Percentiles rank a stretch among this genome's conserved stretches.
Evolutionary conservation across 2,797 vertebrate genomes (phyloP).

Genomic region (Astyanax mexicanus): DNA sequence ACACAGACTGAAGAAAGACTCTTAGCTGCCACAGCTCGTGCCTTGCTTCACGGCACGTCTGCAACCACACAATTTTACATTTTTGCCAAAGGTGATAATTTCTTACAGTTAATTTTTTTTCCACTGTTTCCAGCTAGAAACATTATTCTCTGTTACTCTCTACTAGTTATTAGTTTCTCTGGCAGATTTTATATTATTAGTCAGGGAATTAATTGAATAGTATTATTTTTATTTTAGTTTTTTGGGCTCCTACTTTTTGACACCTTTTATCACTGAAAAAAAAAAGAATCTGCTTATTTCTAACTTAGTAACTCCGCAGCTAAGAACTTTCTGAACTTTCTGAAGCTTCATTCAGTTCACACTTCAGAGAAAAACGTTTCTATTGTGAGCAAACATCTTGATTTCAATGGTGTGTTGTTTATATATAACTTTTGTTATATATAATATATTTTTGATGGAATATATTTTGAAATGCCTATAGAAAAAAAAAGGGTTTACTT

Average conservation of each 20-base stretch:
- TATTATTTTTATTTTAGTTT: too few relatives aligned
- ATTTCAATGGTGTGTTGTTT: conserved; percentile 74
- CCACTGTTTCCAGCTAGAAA: conserved; percentile 46
- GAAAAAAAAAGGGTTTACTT: conserved; percentile 85
- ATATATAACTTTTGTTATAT: conserved; percentile 83
- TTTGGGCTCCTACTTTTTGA: conserved; percentile 53
- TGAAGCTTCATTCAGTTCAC: background rate
- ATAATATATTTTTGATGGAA: conserved; percentile 88
- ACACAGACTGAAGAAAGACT: conserved; percentile 40
- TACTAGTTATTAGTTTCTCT: conserved; percentile 44
- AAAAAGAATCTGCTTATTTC: conserved; percentile 44
- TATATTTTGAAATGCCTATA: conserved; percentile 87
- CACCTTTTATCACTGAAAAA: conserved; percentile 55
- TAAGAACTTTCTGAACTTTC: conserved; percentile 36
- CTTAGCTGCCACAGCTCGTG: conserved; percentile 63
- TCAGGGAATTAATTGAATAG: too few relatives aligned
- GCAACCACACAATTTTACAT: conserved; percentile 65
- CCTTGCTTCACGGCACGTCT: conserved; percentile 62
- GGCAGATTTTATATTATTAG: conserved; percentile 52
- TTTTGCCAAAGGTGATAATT: conserved; percentile 80
- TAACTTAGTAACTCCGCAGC: background rate
- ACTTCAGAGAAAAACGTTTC: background rate
- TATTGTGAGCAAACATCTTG: conserved; percentile 61
- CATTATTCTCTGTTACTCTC: conserved; percentile 27
- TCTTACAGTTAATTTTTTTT: too few relatives aligned